Evolutionary conservation across 2,797 vertebrate genomes (phyloP).

Genomic region (Periparus ater): DNA sequence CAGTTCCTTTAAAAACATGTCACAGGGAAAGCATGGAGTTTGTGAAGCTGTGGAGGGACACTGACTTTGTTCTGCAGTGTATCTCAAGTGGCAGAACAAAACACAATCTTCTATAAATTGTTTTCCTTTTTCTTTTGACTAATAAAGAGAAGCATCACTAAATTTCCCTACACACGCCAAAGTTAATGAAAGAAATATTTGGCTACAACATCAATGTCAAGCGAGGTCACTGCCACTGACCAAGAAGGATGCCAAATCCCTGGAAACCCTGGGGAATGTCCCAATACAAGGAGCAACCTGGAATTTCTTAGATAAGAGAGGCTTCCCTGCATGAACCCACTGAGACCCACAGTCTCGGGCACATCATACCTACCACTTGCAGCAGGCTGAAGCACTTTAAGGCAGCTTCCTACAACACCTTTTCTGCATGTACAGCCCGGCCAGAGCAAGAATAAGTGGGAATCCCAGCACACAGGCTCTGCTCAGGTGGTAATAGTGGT

Average conservation of each 20-base stretch:
- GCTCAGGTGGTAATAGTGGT: rapidly evolving
- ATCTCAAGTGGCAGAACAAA: background rate
- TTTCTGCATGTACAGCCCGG: background rate
- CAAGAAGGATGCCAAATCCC: background rate
- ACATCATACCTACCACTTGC: background rate
- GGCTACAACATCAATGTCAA: background rate
- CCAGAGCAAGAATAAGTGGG: background rate
- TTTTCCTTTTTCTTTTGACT: background rate
- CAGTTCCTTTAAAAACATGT: background rate
- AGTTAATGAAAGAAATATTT: background rate
- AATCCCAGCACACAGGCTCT: background rate
- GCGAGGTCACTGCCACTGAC: rapidly evolving
- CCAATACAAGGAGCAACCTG: background rate
- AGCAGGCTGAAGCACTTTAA: background rate
- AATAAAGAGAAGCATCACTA: background rate
- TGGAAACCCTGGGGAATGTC: background rate
- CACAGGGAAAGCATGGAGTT: background rate
- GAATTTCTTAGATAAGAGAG: background rate
- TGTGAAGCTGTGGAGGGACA: background rate
- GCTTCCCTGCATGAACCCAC: background rate
- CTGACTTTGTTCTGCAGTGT: background rate
- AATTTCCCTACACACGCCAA: background rate
- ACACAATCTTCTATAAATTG: background rate
- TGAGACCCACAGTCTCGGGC: background rate
- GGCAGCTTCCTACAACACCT: background rate